Evolutionary conservation across 2,113 vertebrate genomes (phyloP).

Genomic region (Gasterosteus aculeatus): DNA sequence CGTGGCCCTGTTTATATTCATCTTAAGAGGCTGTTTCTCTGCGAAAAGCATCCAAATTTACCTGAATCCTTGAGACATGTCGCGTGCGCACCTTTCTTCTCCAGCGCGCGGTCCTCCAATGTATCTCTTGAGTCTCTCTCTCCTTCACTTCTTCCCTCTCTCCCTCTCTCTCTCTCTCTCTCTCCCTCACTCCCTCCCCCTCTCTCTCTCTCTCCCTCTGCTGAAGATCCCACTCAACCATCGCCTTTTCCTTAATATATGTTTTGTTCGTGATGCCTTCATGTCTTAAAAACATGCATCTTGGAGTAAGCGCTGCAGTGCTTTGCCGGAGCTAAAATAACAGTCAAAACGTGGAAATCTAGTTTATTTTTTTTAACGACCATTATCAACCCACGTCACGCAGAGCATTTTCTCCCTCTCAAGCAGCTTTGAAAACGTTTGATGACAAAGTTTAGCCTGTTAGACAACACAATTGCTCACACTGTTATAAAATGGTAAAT

Average conservation of each 20-base stretch:
- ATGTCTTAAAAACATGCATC: background rate
- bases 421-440: background rate
- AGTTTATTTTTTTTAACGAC: background rate
- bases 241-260: constrained; percentile 13
- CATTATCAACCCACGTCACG: background rate
- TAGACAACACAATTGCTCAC: background rate
- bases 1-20: background rate
- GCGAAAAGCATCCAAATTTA: constrained; percentile 71
- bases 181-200: constrained; percentile 70
- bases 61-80: constrained; percentile 82
- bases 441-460: background rate
- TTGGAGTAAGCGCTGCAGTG: background rate
- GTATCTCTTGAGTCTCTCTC: constrained; percentile 64
- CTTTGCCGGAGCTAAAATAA: background rate
- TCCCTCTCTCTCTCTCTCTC: constrained; percentile 23
- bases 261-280: background rate
- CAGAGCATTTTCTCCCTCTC: constrained; percentile 22
- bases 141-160: constrained; percentile 23
- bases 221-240: constrained; percentile 6
- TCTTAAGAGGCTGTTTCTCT: background rate
- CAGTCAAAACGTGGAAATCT: background rate
- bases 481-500: too few relatives aligned
- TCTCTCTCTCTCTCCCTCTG: constrained; percentile 11
- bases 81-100: constrained; percentile 72
- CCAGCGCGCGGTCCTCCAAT: constrained; percentile 78